phyloP scores from a whole-genome alignment of 2,797 vertebrate species.

The Galago senegalensis region DNA sequence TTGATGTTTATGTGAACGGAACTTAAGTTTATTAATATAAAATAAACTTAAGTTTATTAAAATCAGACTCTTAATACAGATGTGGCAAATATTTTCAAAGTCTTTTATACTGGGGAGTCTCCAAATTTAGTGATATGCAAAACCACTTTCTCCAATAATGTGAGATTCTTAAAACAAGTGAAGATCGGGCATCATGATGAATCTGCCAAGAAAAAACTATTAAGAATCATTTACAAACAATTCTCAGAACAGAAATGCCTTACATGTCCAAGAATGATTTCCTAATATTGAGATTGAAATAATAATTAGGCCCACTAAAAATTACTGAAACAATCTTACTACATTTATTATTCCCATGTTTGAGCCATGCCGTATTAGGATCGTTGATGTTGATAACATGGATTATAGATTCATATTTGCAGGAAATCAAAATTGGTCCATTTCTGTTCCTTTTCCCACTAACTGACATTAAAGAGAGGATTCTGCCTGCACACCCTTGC shows the following conservation, averaged over 20 bases:
- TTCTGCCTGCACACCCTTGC: background rate
- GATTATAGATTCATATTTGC: background rate
- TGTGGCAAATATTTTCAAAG: background rate
- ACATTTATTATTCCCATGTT: background rate
- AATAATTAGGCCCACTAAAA: background rate
- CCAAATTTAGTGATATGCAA: background rate
- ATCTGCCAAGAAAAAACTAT: background rate
- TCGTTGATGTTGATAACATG: background rate
- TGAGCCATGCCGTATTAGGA: background rate
- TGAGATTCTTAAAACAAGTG: background rate
- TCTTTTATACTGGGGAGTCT: background rate
- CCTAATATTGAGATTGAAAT: background rate
- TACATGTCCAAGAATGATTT: background rate
- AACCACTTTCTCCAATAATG: background rate
- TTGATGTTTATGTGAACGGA: background rate
- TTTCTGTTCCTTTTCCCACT: slow-evolving; percentile 9
- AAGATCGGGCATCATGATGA: background rate
- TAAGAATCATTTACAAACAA: background rate
- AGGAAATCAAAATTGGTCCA: background rate
- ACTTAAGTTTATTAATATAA: background rate
- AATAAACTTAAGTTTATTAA: background rate
- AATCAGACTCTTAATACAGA: background rate
- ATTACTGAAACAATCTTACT: background rate
- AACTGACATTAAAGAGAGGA: background rate
- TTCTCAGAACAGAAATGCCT: background rate